Conservation (phyloP, 2,113 vertebrate species). For the Onychostoma macrolepis region DNA sequence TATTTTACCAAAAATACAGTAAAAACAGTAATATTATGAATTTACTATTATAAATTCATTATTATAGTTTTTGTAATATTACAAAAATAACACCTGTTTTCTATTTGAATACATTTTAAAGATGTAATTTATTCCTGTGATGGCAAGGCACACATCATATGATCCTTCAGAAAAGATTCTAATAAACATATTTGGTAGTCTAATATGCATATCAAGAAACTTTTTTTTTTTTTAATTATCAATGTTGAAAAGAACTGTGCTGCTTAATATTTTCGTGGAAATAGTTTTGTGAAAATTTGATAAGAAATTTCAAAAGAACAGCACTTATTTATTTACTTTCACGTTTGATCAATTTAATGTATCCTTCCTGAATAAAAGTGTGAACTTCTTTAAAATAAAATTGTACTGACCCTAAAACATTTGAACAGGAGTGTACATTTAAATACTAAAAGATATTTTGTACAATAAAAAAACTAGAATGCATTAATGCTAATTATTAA, state of each 20-base stretch:
- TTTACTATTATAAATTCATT: no score
- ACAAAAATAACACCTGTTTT: neutral
- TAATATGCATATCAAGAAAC: neutral
- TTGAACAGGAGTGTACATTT: no score
- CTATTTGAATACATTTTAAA: no score
- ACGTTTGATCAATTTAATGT: neutral
- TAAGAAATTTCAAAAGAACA: neutral
- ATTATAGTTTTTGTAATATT: no score
- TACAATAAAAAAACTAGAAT: no score
- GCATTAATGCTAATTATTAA: no score
- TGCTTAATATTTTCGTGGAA: neutral
- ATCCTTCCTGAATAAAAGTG: no score
- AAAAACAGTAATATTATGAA: neutral
- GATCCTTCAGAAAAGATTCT: neutral
- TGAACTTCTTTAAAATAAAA: no score
- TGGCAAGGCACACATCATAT: neutral
- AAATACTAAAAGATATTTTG: no score
- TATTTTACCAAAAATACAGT: neutral
- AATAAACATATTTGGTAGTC: neutral
- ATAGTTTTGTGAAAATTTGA: fast-evolving
- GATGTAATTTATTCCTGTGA: neutral
- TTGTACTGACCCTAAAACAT: no score
- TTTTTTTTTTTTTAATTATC: neutral
- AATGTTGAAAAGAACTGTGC: neutral
- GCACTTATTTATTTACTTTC: neutral